phyloP scores from a whole-genome alignment of 2,888 invertebrate genomes.

The Lampropteryx suffumata region DNA sequence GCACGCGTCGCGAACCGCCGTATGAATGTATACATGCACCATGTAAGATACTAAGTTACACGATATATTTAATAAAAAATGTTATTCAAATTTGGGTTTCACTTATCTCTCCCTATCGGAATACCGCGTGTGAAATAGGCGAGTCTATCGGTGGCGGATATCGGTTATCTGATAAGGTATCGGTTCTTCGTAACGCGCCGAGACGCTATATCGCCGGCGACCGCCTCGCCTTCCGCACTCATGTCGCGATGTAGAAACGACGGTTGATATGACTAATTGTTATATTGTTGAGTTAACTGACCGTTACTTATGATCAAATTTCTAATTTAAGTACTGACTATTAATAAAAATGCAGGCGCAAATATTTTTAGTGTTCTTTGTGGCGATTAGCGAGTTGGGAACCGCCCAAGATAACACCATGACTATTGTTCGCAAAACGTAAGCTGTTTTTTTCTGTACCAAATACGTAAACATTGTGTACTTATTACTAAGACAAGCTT shows the following conservation, averaged over 20 bases:
- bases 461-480: neutral
- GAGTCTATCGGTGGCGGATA: constrained; percentile 15
- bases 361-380: constrained; percentile 21
- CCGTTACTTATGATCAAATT: too few species aligned
- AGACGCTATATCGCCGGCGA: too few species aligned
- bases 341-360: constrained; percentile 2
- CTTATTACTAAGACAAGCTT: too few species aligned
- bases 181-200: too few species aligned
- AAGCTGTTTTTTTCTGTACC: constrained; percentile 6
- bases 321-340: too few species aligned
- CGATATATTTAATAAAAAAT: constrained; percentile 25
- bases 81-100: constrained; percentile 13
- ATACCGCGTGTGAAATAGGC: neutral
- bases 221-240: too few species aligned
- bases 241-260: too few species aligned
- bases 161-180: neutral
- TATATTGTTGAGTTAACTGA: too few species aligned
- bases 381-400: constrained; percentile 21
- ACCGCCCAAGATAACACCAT: constrained; percentile 32
- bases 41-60: constrained; percentile 28
- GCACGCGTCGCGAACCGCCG: constrained; percentile 64
- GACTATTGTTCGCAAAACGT: constrained; percentile 43
- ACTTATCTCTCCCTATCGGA: constrained; percentile 7
- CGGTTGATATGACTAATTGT: too few species aligned
- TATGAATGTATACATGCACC: constrained; percentile 9